A percentile compares a stretch with the other conserved stretches of the same genome.
Conservation (phyloP, 1,140 invertebrate genomes). For the Zaprionus ghesquierei region DNA sequence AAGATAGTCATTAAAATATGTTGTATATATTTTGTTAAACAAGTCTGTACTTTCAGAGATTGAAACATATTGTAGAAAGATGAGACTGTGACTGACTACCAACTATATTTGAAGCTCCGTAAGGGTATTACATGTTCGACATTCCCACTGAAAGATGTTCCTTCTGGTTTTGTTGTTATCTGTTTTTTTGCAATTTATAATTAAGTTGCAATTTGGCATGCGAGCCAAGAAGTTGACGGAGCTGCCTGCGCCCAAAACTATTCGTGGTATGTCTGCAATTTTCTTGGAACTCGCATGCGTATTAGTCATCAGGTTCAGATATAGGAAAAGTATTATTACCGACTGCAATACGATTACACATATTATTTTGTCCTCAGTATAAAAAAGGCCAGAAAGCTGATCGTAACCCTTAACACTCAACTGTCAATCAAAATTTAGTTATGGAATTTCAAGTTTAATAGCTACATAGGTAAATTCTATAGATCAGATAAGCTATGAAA, state of each 20-base stretch:
- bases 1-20: too few species aligned
- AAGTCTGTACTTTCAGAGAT: too few species aligned
- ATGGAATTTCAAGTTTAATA: neutral
- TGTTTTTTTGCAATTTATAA: constrained; percentile 73
- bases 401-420: neutral
- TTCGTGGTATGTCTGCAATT: constrained; percentile 57
- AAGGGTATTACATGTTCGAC: constrained; percentile 12
- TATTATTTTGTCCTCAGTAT: constrained; percentile 15
- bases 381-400: neutral
- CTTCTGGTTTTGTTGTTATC: constrained; percentile 12
- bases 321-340: constrained; percentile 44
- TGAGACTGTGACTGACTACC: too few species aligned
- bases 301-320: constrained; percentile 64
- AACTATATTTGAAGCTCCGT: neutral
- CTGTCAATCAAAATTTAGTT: neutral
- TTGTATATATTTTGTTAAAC: too few species aligned
- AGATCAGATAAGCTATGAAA: neutral
- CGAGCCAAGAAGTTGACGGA: constrained; percentile 52
- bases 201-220: constrained; percentile 79
- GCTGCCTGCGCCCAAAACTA: constrained; percentile 57
- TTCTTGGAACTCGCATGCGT: constrained; percentile 78
- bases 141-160: neutral
- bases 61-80: too few species aligned
- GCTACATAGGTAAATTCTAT: neutral
- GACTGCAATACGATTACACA: constrained; percentile 29